These are phyloP conservation scores for Heliconius ismenius DNA, from an alignment of 2,888 invertebrate genomes.

Conservation along the genomic window DNA sequence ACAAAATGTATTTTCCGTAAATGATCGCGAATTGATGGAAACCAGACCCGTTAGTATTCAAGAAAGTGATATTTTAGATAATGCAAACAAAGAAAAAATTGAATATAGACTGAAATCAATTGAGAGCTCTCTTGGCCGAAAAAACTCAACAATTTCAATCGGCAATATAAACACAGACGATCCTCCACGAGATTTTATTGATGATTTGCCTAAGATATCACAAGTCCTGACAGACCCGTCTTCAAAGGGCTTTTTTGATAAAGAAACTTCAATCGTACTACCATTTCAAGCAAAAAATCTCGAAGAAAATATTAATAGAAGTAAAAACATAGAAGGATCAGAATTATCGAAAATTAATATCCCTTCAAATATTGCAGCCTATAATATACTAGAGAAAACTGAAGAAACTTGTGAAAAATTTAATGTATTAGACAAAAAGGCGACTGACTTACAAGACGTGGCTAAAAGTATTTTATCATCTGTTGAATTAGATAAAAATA, in stretches of 20 bases:
- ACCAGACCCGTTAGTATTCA: background rate
- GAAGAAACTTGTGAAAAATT: background rate
- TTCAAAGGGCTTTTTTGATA: constrained; percentile 35
- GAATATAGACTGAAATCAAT: background rate
- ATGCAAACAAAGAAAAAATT: background rate
- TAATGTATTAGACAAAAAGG: background rate
- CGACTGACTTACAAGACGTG: background rate
- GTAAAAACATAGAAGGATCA: constrained; percentile 4
- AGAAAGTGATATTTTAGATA: constrained; percentile 3
- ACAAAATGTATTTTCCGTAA: background rate
- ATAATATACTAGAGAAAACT: background rate
- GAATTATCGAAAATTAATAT: constrained; percentile 1
- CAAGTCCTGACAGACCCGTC: constrained; percentile 27
- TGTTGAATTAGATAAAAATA: background rate
- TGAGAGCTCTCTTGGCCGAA: background rate
- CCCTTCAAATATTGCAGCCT: background rate
- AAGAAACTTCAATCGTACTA: constrained; percentile 31
- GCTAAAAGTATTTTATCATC: background rate
- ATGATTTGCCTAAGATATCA: constrained; percentile 24
- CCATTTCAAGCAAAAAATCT: constrained; percentile 27
- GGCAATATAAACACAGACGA: background rate
- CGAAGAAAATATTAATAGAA: constrained; percentile 26
- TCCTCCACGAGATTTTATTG: constrained; percentile 15
- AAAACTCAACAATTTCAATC: background rate
- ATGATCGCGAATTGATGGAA: background rate